phyloP scores from a whole-genome alignment of 2,113 vertebrate genomes.

The Serinus canaria region DNA sequence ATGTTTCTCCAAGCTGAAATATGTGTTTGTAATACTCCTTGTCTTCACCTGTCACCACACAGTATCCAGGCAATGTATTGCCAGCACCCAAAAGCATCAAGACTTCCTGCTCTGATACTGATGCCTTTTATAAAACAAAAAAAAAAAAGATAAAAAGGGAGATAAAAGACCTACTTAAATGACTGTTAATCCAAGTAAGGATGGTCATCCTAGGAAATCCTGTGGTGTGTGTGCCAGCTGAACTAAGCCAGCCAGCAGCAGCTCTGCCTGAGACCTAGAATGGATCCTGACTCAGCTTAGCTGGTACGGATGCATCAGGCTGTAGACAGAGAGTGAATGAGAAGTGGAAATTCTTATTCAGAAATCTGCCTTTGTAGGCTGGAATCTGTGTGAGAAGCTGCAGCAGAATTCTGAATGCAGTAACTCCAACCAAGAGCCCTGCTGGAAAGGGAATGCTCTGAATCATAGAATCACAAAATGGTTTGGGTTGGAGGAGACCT shows the following conservation, averaged over 20 bases:
- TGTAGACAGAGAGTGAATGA: background rate
- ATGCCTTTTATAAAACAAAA: background rate
- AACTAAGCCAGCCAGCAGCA: background rate
- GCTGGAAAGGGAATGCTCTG: background rate
- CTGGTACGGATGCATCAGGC: background rate
- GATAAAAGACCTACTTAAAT: background rate
- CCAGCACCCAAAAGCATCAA: background rate
- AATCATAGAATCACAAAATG: background rate
- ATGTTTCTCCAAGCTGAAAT: constrained; percentile 14
- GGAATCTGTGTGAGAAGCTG: background rate
- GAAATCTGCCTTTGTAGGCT: background rate
- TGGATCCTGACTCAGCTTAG: background rate
- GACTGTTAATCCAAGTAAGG: background rate
- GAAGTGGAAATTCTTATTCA: background rate
- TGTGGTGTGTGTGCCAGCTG: background rate
- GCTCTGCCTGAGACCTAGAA: background rate
- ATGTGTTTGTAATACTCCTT: background rate
- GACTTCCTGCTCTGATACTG: background rate
- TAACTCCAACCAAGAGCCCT: background rate
- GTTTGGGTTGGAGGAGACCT: background rate
- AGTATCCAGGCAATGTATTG: background rate
- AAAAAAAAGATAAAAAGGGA: background rate
- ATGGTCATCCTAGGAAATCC: background rate
- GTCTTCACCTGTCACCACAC: background rate
- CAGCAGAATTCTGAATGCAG: background rate